Base-by-base conservation (phyloP, 1,140 invertebrate species). In the Heliconius congener region DNA sequence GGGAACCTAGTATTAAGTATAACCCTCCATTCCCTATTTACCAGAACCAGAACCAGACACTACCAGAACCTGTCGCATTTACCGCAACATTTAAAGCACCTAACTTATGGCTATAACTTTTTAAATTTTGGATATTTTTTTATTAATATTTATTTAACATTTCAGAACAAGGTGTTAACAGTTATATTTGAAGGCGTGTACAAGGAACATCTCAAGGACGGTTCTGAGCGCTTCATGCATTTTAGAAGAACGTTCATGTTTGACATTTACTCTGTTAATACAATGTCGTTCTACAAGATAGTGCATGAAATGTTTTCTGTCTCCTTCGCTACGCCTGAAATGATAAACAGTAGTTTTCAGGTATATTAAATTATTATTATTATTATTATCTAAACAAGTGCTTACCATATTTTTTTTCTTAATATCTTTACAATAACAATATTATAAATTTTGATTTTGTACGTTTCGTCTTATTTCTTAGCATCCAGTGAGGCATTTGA, bases 231-330 rank as follows among this genome's bases (percentile, higher is more conserved):
- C 3, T 76, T 82, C 73, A 86, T 86, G 73, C 83, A 82, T n/a
- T 93, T 93, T 79, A 81, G 91, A 81, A 85, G 90, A 71, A 88
- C 89, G n/a, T 89, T 91, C 77, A 66, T 91, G 11, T 87, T 93
- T 19, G 73, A 77, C 42, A 76, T 78, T n/a, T 39, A 79, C 5
- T 73, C 52, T 55, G 70, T n/a, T 11, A 79, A 30, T 55, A 73
- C 9, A 18, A 72, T 42, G 79, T 74, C 71, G 81, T 78, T 8
- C 42, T 77, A 37, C 87, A 84, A 76, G 13, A 91, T 93, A 39
- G 81, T 23, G 0, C 82, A 88, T 42, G 91, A 93, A 77, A 86
- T 91, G 84, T 85, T 87, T 19, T 78, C 73, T 37, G 60, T 89
- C 2, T 83, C 83, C 0, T 77, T 81, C 27, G 88, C 90, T 18